Evolutionary conservation across 2,888 invertebrate genomes (phyloP).

Genomic region (Drosophila seclusa): DNA sequence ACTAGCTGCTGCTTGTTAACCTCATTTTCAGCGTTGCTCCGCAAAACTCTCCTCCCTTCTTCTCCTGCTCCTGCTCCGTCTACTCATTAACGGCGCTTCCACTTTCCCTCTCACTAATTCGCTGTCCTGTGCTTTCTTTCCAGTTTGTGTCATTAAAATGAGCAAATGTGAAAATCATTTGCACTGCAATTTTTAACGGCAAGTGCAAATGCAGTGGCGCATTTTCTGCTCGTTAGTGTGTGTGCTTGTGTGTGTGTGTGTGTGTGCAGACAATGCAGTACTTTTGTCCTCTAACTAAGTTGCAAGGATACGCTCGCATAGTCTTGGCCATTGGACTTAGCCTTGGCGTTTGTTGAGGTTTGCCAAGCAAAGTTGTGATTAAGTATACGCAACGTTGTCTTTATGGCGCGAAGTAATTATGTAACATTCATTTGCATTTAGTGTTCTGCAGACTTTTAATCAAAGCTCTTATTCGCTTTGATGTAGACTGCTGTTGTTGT

Average conservation of each 20-base stretch:
- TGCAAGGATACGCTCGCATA: conserved; percentile 54
- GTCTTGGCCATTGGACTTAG: conserved; percentile 40
- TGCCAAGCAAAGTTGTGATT: conserved; percentile 59
- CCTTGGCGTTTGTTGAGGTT: conserved; percentile 28
- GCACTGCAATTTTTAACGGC: conserved; percentile 43
- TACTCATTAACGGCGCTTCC: conserved; percentile 38
- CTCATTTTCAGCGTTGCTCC: conserved; percentile 33
- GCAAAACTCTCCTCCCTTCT: background rate
- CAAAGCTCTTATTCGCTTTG: conserved; percentile 35
- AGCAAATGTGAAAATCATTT: conserved; percentile 61
- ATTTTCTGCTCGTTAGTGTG: conserved; percentile 51
- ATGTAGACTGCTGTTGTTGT: conserved; percentile 29
- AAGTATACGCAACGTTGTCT: conserved; percentile 71
- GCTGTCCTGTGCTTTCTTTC: conserved; percentile 28
- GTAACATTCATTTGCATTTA: conserved; percentile 73
- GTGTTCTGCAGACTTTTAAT: conserved; percentile 55
- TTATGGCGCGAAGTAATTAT: conserved; percentile 51
- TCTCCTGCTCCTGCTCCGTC: background rate
- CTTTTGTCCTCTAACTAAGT: conserved; percentile 71
- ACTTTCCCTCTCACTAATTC: conserved; percentile 13
- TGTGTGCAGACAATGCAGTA: conserved; percentile 60
- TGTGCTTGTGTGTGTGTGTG: conserved; percentile 17
- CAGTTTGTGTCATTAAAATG: conserved; percentile 69
- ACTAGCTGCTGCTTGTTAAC: conserved; percentile 51
- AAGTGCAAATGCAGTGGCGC: conserved; percentile 42